Percentiles rank a stretch among this genome's conserved stretches.
These are phyloP conservation scores for Brenthis hecate DNA, from an alignment of 2,888 invertebrate species.

Conservation along the genomic window DNA sequence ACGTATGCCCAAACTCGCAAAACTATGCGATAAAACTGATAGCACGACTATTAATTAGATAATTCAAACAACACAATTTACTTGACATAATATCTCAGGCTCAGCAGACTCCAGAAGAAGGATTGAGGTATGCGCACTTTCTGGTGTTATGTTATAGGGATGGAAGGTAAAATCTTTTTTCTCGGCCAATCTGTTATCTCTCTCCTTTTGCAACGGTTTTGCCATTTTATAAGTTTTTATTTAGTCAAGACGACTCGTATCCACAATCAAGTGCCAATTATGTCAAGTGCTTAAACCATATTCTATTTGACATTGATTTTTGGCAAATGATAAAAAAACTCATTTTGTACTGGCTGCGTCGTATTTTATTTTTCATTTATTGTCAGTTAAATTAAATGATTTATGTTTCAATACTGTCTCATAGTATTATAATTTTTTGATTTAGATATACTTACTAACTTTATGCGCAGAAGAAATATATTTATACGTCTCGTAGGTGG, in stretches of 20 bases:
- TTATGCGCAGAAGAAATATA: slow-evolving; percentile 69
- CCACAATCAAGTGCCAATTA: too few species aligned
- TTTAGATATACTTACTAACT: slow-evolving; percentile 49
- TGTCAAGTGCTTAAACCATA: too few species aligned
- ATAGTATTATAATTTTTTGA: slow-evolving; percentile 36
- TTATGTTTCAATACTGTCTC: slow-evolving; percentile 5
- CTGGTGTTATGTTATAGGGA: slow-evolving; percentile 67
- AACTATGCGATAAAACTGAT: too few species aligned
- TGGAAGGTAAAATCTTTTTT: slow-evolving; percentile 72
- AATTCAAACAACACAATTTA: slow-evolving; percentile 40
- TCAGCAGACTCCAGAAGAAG: slow-evolving; percentile 68
- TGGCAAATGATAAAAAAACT: too few species aligned
- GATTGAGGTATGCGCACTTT: slow-evolving; percentile 73
- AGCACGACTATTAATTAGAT: too few species aligned
- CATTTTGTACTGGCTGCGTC: too few species aligned
- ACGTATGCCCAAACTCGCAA: too few species aligned
- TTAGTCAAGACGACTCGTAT: not conserved
- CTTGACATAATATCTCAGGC: slow-evolving; percentile 74
- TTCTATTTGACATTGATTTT: too few species aligned
- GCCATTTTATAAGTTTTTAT: slow-evolving; percentile 44
- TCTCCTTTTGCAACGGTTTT: slow-evolving; percentile 70
- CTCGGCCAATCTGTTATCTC: slow-evolving; percentile 72
- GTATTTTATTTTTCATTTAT: too few species aligned
- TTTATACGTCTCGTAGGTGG: slow-evolving; percentile 59
- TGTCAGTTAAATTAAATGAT: not conserved